phyloP scores from a whole-genome alignment of 2,113 vertebrate genomes.

The Neodontobutis hainanensis region DNA sequence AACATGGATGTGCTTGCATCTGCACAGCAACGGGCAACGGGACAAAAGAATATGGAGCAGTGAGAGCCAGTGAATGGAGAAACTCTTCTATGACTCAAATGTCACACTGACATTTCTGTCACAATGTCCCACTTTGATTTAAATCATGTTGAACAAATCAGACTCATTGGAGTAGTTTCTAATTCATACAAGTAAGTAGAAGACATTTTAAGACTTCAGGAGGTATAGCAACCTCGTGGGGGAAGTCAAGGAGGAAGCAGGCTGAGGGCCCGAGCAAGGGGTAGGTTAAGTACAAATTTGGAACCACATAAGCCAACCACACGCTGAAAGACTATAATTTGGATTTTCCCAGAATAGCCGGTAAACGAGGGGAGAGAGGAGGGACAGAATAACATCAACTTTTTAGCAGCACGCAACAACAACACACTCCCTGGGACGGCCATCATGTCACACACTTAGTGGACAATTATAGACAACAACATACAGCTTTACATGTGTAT shows the following conservation, averaged over 20 bases:
- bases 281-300: constrained; percentile 76
- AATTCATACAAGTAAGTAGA: too few relatives aligned
- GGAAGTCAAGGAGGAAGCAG: constrained; percentile 18
- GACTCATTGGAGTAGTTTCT: not conserved
- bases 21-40: constrained; percentile 58
- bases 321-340: constrained; percentile 83
- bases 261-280: constrained; percentile 50
- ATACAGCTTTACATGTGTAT: constrained; percentile 7
- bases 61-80: not conserved
- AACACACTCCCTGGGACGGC: constrained; percentile 57
- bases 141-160: not conserved
- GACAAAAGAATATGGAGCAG: constrained; percentile 58
- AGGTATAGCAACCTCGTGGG: constrained; percentile 15
- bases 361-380: constrained; percentile 76
- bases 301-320: constrained; percentile 80
- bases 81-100: constrained; percentile 5
- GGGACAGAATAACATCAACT: constrained; percentile 77
- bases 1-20: constrained; percentile 48
- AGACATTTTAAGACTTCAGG: not conserved
- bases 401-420: constrained; percentile 77
- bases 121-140: not conserved
- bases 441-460: constrained; percentile 21
- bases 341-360: constrained; percentile 82
- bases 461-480: constrained; percentile 14
- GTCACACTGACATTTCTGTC: not conserved